These are phyloP conservation scores for Listrodromus nycthemerus DNA, from an alignment of 2,888 invertebrate genomes.

Conservation along the genomic window DNA sequence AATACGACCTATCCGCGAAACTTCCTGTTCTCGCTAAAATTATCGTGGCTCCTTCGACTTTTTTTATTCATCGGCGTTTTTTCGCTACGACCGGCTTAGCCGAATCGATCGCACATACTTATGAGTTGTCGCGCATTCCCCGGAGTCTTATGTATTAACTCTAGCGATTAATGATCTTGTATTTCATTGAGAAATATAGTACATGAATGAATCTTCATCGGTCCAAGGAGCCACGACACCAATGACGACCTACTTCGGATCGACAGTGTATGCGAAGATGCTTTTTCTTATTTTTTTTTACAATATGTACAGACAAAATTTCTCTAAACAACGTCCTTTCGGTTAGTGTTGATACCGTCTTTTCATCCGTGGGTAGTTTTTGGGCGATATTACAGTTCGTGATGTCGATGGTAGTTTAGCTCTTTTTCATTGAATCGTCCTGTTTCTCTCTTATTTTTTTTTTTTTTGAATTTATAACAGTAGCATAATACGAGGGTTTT, in stretches of 20 bases:
- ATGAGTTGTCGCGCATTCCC: background rate
- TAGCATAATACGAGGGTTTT: background rate
- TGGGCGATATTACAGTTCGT: slow-evolving; percentile 32
- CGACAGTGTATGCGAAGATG: slow-evolving; percentile 35
- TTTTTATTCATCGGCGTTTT: slow-evolving; percentile 1
- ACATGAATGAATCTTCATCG: slow-evolving; percentile 19
- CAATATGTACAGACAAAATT: slow-evolving; percentile 63
- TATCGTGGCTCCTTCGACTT: slow-evolving; percentile 20
- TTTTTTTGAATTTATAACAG: slow-evolving; percentile 2
- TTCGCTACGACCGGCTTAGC: background rate
- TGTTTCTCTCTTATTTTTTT: background rate
- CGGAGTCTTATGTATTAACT: background rate
- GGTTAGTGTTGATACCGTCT: slow-evolving; percentile 21
- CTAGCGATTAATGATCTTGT: slow-evolving; percentile 37
- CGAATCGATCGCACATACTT: slow-evolving; percentile 10
- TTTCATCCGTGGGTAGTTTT: slow-evolving; percentile 32
- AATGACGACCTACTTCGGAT: slow-evolving; percentile 47
- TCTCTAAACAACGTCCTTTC: slow-evolving; percentile 23
- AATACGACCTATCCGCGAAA: slow-evolving; percentile 24
- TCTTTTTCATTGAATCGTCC: slow-evolving; percentile 2
- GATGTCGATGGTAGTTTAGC: slow-evolving; percentile 45
- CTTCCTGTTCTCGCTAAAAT: background rate
- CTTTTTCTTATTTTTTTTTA: slow-evolving; percentile 46
- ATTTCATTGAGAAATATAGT: slow-evolving; percentile 37
- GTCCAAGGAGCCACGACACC: slow-evolving; percentile 52